Percentiles rank a stretch among this genome's conserved stretches.
These are phyloP conservation scores for Sphaerodactylus townsendi DNA, from an alignment of 2,113 vertebrate species.

Conservation along the genomic window DNA sequence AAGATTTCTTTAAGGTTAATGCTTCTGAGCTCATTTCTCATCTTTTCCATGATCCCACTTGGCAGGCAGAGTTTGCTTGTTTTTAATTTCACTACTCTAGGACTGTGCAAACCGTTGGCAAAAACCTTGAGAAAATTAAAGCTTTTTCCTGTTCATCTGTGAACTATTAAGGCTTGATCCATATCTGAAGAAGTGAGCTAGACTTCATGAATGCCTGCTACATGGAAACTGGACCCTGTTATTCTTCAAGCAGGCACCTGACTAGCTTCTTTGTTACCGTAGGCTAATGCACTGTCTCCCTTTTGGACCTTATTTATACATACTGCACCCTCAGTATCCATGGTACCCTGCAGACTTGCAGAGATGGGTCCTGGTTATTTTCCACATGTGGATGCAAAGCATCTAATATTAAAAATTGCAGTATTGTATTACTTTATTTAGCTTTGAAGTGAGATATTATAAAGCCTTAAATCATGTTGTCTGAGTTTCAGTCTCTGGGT, in stretches of 20 bases:
- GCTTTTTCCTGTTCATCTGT: neutral
- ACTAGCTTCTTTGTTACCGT: too few species aligned
- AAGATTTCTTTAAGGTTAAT: constrained; percentile 96
- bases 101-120: neutral
- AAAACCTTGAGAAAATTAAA: neutral
- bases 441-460: neutral
- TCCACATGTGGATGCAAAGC: too few species aligned
- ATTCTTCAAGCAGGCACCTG: too few species aligned
- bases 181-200: too few species aligned
- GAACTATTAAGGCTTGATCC: neutral
- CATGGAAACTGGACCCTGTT: too few species aligned
- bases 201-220: too few species aligned
- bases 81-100: neutral
- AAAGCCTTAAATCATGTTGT: neutral
- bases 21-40: constrained; percentile 19
- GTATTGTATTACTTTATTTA: neutral
- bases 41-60: neutral
- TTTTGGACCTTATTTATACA: neutral
- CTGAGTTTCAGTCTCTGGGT: neutral
- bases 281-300: too few species aligned
- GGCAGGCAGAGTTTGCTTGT: neutral
- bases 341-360: too few species aligned
- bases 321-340: too few species aligned
- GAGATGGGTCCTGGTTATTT: too few species aligned
- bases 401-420: neutral